A percentile compares a stretch with the other conserved stretches of the same genome.
phyloP scores from a whole-genome alignment of 2,797 vertebrate genomes.

The Spinus pinus region DNA sequence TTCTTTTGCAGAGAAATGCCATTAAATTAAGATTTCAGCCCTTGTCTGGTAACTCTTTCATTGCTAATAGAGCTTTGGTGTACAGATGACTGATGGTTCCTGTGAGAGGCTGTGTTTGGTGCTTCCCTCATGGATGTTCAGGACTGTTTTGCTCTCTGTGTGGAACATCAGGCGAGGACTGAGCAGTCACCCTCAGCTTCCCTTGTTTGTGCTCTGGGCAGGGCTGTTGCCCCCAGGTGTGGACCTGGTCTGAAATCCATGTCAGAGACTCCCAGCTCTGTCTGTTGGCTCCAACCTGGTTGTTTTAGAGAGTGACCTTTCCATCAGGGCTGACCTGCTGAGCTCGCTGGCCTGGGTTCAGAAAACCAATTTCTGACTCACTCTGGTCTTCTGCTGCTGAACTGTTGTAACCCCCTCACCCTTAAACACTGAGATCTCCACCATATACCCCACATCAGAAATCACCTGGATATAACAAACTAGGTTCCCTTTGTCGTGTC shows the following conservation, averaged over 20 bases:
- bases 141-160: neutral
- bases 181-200: neutral
- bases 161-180: neutral
- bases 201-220: neutral
- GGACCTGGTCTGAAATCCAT: neutral
- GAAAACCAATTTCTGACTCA: neutral
- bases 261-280: neutral
- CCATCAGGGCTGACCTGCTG: neutral
- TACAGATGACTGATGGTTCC: neutral
- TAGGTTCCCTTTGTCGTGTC: neutral
- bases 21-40: neutral
- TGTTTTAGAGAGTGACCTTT: slow-evolving; percentile 14
- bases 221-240: neutral
- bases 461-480: neutral
- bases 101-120: neutral
- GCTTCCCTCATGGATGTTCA: neutral
- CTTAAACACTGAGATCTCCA: neutral
- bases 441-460: neutral
- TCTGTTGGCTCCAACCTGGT: neutral
- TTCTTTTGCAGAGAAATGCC: neutral
- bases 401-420: neutral
- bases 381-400: neutral
- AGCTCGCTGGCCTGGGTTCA: neutral
- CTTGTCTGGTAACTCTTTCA: neutral
- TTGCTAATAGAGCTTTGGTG: neutral